Percentiles rank a stretch among this genome's conserved stretches.
phyloP scores from a whole-genome alignment of 2,888 invertebrate species.

The Drosophila longiperda region DNA sequence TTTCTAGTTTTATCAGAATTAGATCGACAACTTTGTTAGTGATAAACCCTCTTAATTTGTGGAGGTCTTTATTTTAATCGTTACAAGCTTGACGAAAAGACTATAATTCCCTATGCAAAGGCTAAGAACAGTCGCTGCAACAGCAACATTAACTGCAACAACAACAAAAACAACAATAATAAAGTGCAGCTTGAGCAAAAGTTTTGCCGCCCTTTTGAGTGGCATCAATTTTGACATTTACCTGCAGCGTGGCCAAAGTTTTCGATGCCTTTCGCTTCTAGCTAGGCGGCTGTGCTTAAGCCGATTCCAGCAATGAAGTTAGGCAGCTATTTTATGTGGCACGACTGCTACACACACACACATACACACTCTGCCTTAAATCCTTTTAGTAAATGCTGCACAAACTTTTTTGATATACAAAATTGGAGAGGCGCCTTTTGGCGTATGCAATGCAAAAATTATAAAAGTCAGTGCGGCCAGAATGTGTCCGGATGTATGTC shows the following conservation, averaged over 20 bases:
- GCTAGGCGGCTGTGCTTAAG: constrained; percentile 53
- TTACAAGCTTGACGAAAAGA: background rate
- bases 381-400: constrained; percentile 38
- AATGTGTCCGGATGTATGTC: constrained; percentile 68
- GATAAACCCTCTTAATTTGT: background rate
- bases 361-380: constrained; percentile 21
- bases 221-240: constrained; percentile 84
- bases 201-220: constrained; percentile 69
- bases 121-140: constrained; percentile 24
- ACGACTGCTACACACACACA: constrained; percentile 9
- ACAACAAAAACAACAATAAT: background rate
- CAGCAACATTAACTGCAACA: constrained; percentile 16
- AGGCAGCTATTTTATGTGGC: constrained; percentile 30
- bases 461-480: constrained; percentile 52
- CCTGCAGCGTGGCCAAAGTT: constrained; percentile 80
- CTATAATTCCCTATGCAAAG: background rate
- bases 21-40: background rate
- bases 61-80: background rate
- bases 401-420: constrained; percentile 64
- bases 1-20: background rate
- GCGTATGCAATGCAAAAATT: constrained; percentile 63
- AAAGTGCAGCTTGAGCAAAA: constrained; percentile 54
- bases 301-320: constrained; percentile 57
- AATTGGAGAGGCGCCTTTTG: constrained; percentile 55
- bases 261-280: constrained; percentile 25